Evolutionary conservation across 2,113 vertebrate genomes (phyloP).

Genomic region (Cochlearius cochlearius): DNA sequence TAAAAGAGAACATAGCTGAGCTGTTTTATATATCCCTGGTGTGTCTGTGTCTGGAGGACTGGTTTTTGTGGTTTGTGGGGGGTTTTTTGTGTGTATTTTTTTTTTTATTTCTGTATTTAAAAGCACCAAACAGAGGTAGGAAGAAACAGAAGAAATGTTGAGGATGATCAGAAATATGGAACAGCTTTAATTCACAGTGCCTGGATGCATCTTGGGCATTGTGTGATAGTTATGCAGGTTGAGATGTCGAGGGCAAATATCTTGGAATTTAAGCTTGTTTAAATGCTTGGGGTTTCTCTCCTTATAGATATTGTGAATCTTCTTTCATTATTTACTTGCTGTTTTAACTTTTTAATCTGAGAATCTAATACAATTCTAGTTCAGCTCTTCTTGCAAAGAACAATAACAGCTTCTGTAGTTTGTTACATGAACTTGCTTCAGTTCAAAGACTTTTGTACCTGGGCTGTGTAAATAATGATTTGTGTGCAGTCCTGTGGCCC

Average conservation of each 20-base stretch:
- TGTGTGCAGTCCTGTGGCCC: slow-evolving; percentile 8
- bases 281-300: not conserved
- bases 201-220: rapidly evolving
- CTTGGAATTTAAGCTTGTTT: not conserved
- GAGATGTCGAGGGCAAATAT: not conserved
- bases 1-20: not conserved
- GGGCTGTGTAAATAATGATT: slow-evolving; percentile 49
- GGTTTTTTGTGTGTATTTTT: not conserved
- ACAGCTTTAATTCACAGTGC: not conserved
- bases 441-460: slow-evolving; percentile 38
- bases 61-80: not conserved
- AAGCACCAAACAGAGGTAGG: not conserved
- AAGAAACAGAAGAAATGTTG: not conserved
- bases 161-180: not conserved
- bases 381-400: not conserved
- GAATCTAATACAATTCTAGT: not conserved
- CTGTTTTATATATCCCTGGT: not conserved
- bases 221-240: not conserved
- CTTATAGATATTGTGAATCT: not conserved
- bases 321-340: not conserved
- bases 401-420: not conserved
- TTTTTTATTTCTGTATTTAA: not conserved
- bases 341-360: not conserved
- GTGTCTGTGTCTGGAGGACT: not conserved
- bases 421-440: not conserved